Percentiles rank a stretch among this genome's conserved stretches.
Evolutionary conservation across 2,113 vertebrate genomes (phyloP).

Genomic region (Protobothrops mucrosquamatus): DNA sequence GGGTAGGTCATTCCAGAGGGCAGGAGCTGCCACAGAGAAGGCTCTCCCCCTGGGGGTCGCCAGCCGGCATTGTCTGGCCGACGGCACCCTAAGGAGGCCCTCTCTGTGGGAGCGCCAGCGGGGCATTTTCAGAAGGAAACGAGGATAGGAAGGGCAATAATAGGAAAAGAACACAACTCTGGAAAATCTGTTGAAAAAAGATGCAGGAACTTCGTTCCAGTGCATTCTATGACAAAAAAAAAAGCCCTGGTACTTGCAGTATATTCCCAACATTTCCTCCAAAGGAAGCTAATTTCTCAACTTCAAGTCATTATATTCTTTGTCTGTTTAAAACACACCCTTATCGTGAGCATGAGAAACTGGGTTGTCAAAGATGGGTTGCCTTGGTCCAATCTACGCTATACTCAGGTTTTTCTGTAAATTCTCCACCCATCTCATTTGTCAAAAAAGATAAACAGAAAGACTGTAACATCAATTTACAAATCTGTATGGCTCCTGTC

Average conservation of each 20-base stretch:
- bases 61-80: too few species aligned
- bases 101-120: too few species aligned
- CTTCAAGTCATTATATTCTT: neutral
- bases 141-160: too few species aligned
- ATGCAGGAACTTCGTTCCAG: too few species aligned
- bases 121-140: too few species aligned
- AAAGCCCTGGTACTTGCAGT: neutral
- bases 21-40: too few species aligned
- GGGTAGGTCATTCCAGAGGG: too few species aligned
- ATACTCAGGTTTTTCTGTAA: neutral
- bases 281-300: neutral
- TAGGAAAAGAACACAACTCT: too few species aligned
- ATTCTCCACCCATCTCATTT: neutral
- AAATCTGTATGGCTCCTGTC: neutral
- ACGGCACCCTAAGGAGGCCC: too few species aligned
- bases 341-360: slow-evolving; percentile 34
- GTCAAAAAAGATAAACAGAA: neutral
- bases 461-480: neutral
- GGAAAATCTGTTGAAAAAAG: too few species aligned
- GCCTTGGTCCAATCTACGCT: neutral
- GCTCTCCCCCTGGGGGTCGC: too few species aligned
- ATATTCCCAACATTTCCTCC: neutral
- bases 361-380: slow-evolving; percentile 24
- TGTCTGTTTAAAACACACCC: neutral
- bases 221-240: too few species aligned